Base-by-base conservation (phyloP, 1,140 invertebrate species). In the Micrasema longulum region DNA sequence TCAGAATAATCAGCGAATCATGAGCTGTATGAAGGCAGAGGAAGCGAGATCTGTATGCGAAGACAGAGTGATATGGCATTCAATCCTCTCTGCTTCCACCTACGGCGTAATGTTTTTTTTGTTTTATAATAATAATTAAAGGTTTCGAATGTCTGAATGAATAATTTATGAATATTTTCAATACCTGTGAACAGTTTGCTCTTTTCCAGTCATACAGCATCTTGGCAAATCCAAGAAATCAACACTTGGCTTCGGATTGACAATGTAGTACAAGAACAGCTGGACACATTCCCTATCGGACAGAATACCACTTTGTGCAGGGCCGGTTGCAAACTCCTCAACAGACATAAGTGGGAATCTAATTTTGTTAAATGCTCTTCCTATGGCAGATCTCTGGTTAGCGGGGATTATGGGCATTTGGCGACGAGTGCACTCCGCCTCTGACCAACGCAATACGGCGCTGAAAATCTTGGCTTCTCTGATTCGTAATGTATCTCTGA, bases 341-440 rank as follows among this genome's bases (percentile, higher is more conserved):
- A 94, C 90, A 1, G 90, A 92, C 94, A 97, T 96, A 2, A 95
- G 81, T 2, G 95, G 94, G 81, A 95, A 97, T 23, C 95, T 84
- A 71, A 97, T 91, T 0, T 94, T 84, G 38, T 88, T 86, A 47
- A 96, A 85, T 12, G 92, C 90, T 55, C 86, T 77, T 0, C 90
- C 90, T 0, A 95, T 81, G 1, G 94, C 89, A 55, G 83, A 80
- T 71, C 93, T 81, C 77, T 92, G 89, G 81, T 95, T 93, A 70
- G 90, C 89, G 0, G 90, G 86, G n/a, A 88, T 91, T 0, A 89
- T 80, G 1, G 89, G 83, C 22, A 94, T 70, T 69, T 90, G 88
- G 45, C 90, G 86, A 16, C 92, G 83, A 9, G 82, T 78, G 79
- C 94, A 96, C 81, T 95, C 92, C 1, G 91, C 89, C 78, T 94